Evolutionary conservation across 2,888 invertebrate genomes (phyloP).

Genomic region (Brachyptera putata): DNA sequence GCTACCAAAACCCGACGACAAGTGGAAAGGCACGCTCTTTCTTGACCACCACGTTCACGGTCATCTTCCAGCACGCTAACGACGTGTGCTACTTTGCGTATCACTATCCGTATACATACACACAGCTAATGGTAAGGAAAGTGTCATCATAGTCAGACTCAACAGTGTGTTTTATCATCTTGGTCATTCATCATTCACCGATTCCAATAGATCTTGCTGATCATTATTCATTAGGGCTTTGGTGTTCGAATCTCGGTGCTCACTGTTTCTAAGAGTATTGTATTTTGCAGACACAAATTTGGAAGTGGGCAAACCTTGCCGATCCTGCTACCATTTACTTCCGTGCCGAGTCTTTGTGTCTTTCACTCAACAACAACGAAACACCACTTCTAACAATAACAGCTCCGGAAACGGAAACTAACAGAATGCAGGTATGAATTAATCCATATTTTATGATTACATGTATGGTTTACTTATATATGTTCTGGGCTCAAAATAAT

Average conservation of each 20-base stretch:
- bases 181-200: no score
- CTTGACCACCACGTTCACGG: constrained; percentile 73
- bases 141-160: no score
- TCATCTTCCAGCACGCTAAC: constrained; percentile 66
- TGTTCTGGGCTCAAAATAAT: no score
- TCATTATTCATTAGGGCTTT: no score
- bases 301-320: constrained; percentile 50
- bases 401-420: constrained; percentile 51
- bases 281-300: constrained; percentile 59
- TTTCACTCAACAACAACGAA: constrained; percentile 66
- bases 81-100: constrained; percentile 84
- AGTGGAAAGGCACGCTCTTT: constrained; percentile 56
- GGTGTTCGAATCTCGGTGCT: no score
- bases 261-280: background rate
- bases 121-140: constrained; percentile 61
- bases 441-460: background rate
- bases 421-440: constrained; percentile 52
- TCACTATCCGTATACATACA: constrained; percentile 82
- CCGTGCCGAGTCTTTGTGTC: constrained; percentile 63
- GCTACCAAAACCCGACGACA: constrained; percentile 56
- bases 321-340: constrained; percentile 54
- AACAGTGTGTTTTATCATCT: no score
- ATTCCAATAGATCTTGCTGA: no score
- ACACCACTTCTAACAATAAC: constrained; percentile 75
- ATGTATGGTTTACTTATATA: background rate